Evolutionary conservation across 2,113 vertebrate genomes (phyloP).

Genomic region (Gallinago media): DNA sequence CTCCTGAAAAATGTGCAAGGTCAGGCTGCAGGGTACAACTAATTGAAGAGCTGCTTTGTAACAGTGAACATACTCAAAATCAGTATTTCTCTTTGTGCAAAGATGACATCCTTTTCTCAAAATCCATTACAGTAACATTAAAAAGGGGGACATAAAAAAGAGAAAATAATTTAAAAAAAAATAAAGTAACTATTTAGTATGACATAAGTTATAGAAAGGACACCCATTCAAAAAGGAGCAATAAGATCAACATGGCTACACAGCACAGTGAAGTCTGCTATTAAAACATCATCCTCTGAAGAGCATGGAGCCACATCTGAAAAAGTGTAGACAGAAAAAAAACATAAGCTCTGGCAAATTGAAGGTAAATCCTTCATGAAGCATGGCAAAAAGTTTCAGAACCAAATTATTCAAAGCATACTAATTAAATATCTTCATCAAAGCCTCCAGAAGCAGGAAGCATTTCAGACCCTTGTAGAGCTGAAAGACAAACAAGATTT

Average conservation of each 20-base stretch:
- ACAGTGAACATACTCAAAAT: neutral
- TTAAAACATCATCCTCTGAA: neutral
- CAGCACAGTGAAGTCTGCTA: neutral
- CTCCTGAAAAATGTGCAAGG: neutral
- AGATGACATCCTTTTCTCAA: neutral
- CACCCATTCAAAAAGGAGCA: neutral
- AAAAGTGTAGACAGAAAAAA: neutral
- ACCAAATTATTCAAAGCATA: neutral
- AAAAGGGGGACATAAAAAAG: neutral
- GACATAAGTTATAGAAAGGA: neutral
- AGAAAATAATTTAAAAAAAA: neutral
- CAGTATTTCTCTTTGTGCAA: neutral
- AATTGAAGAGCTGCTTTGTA: neutral
- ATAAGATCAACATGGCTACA: neutral
- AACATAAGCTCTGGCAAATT: neutral
- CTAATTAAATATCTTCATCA: neutral
- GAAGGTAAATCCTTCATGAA: neutral
- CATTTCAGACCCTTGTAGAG: neutral
- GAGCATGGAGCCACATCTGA: rapidly evolving
- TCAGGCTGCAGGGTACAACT: neutral
- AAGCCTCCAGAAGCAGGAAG: neutral
- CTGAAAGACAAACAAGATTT: neutral
- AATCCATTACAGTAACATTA: neutral
- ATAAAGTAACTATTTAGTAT: neutral
- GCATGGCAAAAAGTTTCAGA: neutral